These are phyloP conservation scores for Brachionus manjavacas DNA, from an alignment of 1,140 invertebrate genomes.

Conservation along the genomic window DNA sequence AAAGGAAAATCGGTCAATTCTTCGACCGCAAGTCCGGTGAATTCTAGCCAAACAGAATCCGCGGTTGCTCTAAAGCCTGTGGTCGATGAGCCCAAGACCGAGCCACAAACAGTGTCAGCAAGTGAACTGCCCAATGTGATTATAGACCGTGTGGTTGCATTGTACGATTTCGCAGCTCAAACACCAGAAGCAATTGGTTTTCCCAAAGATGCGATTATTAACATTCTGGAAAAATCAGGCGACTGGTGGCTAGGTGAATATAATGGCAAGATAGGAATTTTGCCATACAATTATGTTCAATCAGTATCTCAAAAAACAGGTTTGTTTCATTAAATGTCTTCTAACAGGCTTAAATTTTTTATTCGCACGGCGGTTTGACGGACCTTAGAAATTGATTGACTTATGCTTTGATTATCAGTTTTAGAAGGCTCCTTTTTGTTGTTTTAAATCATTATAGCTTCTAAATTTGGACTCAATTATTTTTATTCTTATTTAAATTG, in stretches of 20 bases:
- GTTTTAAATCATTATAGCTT: neutral
- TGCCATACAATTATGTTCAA: conserved; percentile 58
- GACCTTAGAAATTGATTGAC: neutral
- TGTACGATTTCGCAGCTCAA: conserved; percentile 84
- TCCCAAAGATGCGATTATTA: conserved; percentile 86
- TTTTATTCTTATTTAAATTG: neutral
- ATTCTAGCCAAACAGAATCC: neutral
- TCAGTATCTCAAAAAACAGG: conserved; percentile 41
- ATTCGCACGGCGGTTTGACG: neutral
- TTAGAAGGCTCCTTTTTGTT: neutral
- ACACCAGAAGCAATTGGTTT: conserved; percentile 90
- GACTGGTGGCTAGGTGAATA: conserved; percentile 94
- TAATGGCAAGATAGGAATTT: conserved; percentile 63
- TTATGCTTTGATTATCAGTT: neutral
- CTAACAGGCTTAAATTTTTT: conserved; percentile 25
- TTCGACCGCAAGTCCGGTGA: neutral
- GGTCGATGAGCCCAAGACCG: neutral
- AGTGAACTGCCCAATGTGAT: conserved; percentile 6
- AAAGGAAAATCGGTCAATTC: neutral
- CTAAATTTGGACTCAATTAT: neutral
- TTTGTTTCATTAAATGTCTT: neutral
- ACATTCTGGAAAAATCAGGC: conserved; percentile 81
- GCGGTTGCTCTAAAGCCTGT: neutral
- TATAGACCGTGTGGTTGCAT: conserved; percentile 79
- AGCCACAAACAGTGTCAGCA: neutral